Percentiles rank a stretch among this genome's conserved stretches.
phyloP scores from a whole-genome alignment of 2,113 vertebrate species.

The Elephantulus edwardii region DNA sequence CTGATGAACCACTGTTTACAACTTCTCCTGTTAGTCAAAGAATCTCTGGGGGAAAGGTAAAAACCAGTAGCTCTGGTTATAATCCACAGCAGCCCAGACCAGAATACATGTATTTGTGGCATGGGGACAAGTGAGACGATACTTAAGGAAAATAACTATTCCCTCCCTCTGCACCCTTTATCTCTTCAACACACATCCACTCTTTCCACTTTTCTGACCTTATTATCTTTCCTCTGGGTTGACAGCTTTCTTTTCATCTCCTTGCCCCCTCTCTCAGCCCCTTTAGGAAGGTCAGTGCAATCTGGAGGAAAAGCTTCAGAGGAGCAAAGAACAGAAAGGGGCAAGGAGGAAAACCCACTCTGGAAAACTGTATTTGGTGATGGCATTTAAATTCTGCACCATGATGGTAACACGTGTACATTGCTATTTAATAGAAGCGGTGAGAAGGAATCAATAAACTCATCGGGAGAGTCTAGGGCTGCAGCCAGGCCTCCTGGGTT shows the following conservation, averaged over 20 bases:
- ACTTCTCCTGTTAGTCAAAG: neutral
- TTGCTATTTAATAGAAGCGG: too few relatives aligned
- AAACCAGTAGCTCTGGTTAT: neutral
- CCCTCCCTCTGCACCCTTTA: neutral
- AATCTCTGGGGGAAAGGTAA: neutral
- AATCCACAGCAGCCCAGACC: neutral
- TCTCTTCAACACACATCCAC: neutral
- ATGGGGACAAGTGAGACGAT: neutral
- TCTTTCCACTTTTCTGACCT: fast-evolving
- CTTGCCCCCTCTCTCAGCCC: neutral
- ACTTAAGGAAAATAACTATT: neutral
- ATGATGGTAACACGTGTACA: neutral
- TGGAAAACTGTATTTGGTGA: too few relatives aligned
- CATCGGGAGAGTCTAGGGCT: neutral
- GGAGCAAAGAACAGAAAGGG: neutral
- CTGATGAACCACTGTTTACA: neutral
- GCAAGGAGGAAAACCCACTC: fast-evolving
- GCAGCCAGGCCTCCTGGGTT: neutral
- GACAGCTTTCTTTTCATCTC: neutral
- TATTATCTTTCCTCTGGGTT: neutral
- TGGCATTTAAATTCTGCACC: neutral
- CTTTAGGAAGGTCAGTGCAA: too few relatives aligned
- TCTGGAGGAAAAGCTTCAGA: neutral
- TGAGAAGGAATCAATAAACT: too few relatives aligned
- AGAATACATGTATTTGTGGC: neutral